Percentiles rank a stretch among this genome's conserved stretches.
phyloP scores from a whole-genome alignment of 2,113 vertebrate species.

The Dicerorhinus sumatrensis region DNA sequence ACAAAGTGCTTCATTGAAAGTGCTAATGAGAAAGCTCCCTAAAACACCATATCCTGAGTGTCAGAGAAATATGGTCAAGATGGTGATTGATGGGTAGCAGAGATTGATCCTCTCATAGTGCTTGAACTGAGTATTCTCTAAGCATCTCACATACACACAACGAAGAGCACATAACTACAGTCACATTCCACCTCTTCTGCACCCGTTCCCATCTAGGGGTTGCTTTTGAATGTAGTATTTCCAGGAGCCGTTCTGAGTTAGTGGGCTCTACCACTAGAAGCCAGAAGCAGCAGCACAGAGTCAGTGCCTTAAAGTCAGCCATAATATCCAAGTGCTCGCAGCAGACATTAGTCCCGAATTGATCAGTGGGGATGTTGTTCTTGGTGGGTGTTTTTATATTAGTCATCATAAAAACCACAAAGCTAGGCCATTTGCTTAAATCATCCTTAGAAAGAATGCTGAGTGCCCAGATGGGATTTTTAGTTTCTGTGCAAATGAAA shows the following conservation, averaged over 20 bases:
- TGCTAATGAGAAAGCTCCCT: conserved; percentile 57
- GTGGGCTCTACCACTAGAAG: background rate
- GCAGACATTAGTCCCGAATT: background rate
- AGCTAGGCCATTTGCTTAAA: conserved; percentile 74
- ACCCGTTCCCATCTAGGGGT: background rate
- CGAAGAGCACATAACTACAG: background rate
- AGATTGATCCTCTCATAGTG: background rate
- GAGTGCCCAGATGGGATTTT: conserved; percentile 77
- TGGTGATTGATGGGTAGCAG: conserved; percentile 21
- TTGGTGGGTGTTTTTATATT: conserved; percentile 48
- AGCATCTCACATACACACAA: background rate
- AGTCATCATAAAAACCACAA: conserved; percentile 71
- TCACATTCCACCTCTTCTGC: background rate
- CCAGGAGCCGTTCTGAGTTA: conserved; percentile 2
- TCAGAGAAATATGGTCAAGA: conserved; percentile 37
- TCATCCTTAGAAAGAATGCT: conserved; percentile 74
- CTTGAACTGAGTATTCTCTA: background rate
- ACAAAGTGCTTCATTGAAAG: conserved; percentile 57
- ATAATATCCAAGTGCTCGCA: background rate
- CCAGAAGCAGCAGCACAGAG: conserved; percentile 23
- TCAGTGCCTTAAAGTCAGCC: background rate
- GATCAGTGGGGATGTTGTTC: conserved; percentile 40
- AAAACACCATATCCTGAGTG: conserved; percentile 71
- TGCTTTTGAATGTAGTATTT: background rate
- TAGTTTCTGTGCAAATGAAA: conserved; percentile 81